Conservation (phyloP, 2,888 invertebrate species). For the Euplexia lucipara region DNA sequence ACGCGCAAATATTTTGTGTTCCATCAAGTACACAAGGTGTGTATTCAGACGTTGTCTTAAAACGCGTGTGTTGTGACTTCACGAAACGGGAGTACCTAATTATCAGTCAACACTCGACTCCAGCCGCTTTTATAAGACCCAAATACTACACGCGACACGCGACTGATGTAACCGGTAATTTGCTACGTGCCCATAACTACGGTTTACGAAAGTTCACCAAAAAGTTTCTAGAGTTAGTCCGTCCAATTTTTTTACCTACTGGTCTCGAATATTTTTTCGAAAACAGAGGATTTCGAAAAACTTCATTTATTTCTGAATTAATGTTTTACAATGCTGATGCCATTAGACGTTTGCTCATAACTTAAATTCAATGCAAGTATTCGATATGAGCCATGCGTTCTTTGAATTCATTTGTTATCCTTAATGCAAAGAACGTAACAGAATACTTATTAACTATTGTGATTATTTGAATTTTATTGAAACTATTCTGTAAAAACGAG, state of each 20-base stretch:
- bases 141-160: constrained; percentile 29
- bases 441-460: too few species aligned
- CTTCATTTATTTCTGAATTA: too few species aligned
- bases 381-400: too few species aligned
- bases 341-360: too few species aligned
- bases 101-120: constrained; percentile 12
- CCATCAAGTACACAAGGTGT: constrained; percentile 20
- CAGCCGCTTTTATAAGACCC: constrained; percentile 6
- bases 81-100: constrained; percentile 20
- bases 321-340: too few species aligned
- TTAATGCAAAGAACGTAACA: too few species aligned
- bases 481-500: too few species aligned
- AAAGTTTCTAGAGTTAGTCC: constrained; percentile 9
- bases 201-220: constrained; percentile 11
- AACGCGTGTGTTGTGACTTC: constrained; percentile 44
- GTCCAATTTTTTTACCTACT: background rate
- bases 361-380: too few species aligned
- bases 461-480: too few species aligned
- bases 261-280: too few species aligned
- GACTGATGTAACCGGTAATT: constrained; percentile 13
- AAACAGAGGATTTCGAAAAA: too few species aligned
- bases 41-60: constrained; percentile 25
- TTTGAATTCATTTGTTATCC: too few species aligned
- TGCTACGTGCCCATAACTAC: constrained; percentile 7
- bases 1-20: constrained; percentile 12